Evolutionary conservation across 2,888 invertebrate species (phyloP), one percentile per base, ranked within the genome.

Genomic region (Calameuta filiformis): DNA sequence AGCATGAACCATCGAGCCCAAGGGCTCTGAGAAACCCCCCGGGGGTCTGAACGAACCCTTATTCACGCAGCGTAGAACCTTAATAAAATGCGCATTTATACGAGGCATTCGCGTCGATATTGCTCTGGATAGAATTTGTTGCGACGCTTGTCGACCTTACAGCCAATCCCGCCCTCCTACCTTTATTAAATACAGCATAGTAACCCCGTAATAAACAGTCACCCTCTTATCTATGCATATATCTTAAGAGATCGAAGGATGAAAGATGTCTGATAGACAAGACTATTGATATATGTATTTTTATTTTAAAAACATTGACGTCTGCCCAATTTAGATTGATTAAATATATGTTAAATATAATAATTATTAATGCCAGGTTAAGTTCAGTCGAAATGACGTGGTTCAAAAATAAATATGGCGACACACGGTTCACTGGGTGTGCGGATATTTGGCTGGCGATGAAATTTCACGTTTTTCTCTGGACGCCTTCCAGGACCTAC

Each of bases 71-170:
- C 80, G 76, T 79, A 77, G 79, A 79, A 81, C 87, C 83, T 88
- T 89, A 90, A 90, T 90, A 88, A 88, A 90, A 90, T 90, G 90
- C 88, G 89, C 87, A 87, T 89, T 89, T 89, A 88, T 89, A 87
- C 86, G 83, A 85, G 85, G 78, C 80, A 83, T 80, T 80, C 71
- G 77, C 79, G 69, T 78, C 76, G 84, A 85, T 85, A 85, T 85
- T 85, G 82, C 82, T 81, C 75, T 69, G 77, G 79, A 84, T 83
- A 85, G 83, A 83, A 88, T 86, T 86, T 85, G 82, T 82, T 81
- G 69, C 79, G 78, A 82, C 76, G 79, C 85, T 81, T 83, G 80
- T 79, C 76, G 83, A 81, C 80, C 81, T 78, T 82, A 73, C 15
- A 40, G 23, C 40, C 40, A 71, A 15, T 71, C 73, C 81, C 78